Evolutionary conservation across 2,888 invertebrate genomes (phyloP).

Genomic region (Ecliptopera silaceata): DNA sequence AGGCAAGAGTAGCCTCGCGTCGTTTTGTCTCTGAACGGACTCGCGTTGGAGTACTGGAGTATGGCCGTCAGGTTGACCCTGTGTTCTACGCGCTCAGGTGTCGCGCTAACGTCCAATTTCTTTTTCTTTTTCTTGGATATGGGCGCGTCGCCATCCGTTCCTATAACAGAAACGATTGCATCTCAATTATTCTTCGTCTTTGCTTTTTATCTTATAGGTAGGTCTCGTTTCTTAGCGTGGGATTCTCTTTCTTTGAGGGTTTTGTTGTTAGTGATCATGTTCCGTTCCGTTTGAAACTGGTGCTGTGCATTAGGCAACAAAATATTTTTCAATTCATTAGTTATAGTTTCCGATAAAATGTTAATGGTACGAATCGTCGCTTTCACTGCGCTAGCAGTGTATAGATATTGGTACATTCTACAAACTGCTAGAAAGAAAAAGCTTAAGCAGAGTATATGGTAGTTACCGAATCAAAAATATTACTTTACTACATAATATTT

Average conservation of each 20-base stretch:
- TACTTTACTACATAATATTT: too few species aligned
- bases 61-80: conserved; percentile 75
- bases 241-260: conserved; percentile 16
- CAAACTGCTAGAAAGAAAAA: background rate
- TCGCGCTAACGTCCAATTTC: conserved; percentile 70
- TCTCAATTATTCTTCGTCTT: conserved; percentile 70
- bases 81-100: conserved; percentile 76
- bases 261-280: conserved; percentile 18
- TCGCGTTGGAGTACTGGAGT: conserved; percentile 76
- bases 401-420: background rate
- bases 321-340: background rate
- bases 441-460: too few species aligned
- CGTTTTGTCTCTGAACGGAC: conserved; percentile 76
- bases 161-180: conserved; percentile 78
- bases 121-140: conserved; percentile 73
- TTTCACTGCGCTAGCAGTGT: background rate
- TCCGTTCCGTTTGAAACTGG: background rate
- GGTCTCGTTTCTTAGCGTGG: conserved; percentile 30
- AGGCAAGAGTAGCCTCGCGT: conserved; percentile 74
- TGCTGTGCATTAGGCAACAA: conserved; percentile 14
- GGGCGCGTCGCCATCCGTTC: conserved; percentile 65
- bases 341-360: background rate
- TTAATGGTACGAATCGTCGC: background rate
- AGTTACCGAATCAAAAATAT: too few species aligned
- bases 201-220: conserved; percentile 51